A percentile compares a stretch with the other conserved stretches of the same genome.
Evolutionary conservation across 2,113 vertebrate genomes (phyloP).

Genomic region (Strix uralensis): DNA sequence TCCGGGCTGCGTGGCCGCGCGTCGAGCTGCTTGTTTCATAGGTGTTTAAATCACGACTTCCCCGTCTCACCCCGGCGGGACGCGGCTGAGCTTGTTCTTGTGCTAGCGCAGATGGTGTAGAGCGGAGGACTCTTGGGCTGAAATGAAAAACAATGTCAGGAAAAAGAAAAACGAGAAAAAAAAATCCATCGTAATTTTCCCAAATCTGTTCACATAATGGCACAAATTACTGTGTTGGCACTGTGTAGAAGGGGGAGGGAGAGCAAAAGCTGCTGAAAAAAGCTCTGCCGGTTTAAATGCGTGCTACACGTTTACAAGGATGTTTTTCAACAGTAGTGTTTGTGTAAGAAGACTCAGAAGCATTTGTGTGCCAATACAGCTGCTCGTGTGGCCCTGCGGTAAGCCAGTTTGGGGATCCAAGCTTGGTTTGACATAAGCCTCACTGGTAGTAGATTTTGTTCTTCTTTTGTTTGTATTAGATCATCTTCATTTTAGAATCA

Average conservation of each 20-base stretch:
- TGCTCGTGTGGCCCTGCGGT: not conserved
- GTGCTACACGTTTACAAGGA: accelerated
- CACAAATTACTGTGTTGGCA: not conserved
- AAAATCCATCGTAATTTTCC: not conserved
- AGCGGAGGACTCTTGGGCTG: not conserved
- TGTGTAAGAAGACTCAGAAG: not conserved
- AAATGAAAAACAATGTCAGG: not conserved
- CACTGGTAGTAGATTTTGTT: accelerated
- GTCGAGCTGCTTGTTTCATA: not conserved
- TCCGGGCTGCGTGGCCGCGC: not conserved
- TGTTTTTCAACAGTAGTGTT: not conserved
- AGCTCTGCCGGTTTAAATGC: accelerated
- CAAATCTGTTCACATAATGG: not conserved
- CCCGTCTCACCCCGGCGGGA: accelerated
- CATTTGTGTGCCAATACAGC: not conserved
- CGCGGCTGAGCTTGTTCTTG: too few relatives aligned
- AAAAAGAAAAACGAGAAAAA: not conserved
- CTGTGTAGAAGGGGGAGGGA: not conserved
- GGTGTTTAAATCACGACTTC: not conserved
- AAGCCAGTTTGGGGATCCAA: not conserved
- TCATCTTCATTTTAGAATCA: not conserved
- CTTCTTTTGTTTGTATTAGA: not conserved
- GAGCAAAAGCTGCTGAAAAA: not conserved
- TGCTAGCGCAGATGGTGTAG: too few relatives aligned
- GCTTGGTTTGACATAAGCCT: not conserved